phyloP scores from a whole-genome alignment of 2,888 invertebrate genomes.

The Oeneis ivallda region DNA sequence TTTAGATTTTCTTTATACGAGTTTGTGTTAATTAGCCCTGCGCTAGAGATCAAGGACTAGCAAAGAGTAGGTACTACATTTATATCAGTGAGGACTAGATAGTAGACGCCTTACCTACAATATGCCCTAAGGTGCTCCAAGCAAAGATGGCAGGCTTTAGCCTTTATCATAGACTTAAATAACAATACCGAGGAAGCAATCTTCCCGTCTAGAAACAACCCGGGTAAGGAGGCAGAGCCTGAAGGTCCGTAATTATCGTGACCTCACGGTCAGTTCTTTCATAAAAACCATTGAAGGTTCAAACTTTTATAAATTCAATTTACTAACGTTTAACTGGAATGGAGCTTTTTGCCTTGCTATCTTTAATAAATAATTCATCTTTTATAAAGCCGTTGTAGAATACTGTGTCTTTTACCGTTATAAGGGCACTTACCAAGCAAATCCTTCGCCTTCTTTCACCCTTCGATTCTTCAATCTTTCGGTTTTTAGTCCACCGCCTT shows the following conservation, averaged over 20 bases:
- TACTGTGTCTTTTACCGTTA: not conserved
- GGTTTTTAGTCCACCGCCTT: not conserved
- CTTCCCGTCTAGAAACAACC: not conserved
- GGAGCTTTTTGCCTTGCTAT: constrained; percentile 22
- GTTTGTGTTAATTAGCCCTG: no score
- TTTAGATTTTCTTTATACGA: no score
- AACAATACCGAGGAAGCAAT: not conserved
- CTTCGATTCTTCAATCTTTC: not conserved
- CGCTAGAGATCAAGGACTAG: no score
- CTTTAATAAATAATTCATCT: constrained; percentile 45
- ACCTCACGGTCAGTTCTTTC: not conserved
- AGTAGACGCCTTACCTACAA: no score
- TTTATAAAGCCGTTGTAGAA: constrained; percentile 20
- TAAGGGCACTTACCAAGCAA: constrained; percentile 7
- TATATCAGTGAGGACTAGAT: no score
- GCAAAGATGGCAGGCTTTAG: no score
- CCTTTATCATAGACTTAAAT: not conserved
- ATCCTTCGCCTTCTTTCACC: not conserved
- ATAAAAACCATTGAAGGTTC: constrained; percentile 15
- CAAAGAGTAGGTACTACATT: no score
- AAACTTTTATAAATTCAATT: constrained; percentile 44
- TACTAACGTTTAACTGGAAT: constrained; percentile 43
- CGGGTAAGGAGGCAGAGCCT: not conserved
- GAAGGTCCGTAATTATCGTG: not conserved
- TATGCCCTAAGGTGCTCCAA: no score